These are phyloP conservation scores for Glossophaga mutica DNA, from an alignment of 2,797 vertebrate species.

Conservation along the genomic window DNA sequence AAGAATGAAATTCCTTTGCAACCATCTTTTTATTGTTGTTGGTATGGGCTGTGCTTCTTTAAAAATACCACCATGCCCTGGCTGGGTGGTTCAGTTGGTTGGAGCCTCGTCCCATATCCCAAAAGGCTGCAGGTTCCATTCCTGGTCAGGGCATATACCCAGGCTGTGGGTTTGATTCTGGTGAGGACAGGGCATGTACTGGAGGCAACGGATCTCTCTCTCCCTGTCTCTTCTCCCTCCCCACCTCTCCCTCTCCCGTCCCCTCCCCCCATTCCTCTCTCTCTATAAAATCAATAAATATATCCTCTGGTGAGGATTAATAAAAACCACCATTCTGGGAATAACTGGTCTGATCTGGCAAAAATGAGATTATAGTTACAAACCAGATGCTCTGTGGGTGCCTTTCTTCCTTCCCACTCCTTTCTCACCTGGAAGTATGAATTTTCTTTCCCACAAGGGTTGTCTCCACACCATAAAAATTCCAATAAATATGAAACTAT, in stretches of 20 bases:
- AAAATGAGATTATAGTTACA: not conserved
- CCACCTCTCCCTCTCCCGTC: too few relatives aligned
- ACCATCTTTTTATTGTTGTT: not conserved
- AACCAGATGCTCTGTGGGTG: not conserved
- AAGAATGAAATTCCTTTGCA: not conserved
- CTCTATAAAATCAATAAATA: too few relatives aligned
- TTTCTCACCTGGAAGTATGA: not conserved
- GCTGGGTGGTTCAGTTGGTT: too few relatives aligned
- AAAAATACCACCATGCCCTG: not conserved
- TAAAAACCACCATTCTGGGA: not conserved
- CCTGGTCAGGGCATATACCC: too few relatives aligned
- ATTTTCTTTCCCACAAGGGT: not conserved
- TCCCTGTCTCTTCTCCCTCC: too few relatives aligned
- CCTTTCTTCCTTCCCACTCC: not conserved
- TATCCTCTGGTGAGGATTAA: too few relatives aligned
- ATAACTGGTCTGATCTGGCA: not conserved
- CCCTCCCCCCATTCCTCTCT: too few relatives aligned
- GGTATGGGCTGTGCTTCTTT: not conserved
- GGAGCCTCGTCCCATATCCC: too few relatives aligned
- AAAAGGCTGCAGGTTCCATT: too few relatives aligned
- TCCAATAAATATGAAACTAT: not conserved
- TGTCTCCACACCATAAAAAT: not conserved
- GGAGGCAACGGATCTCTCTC: too few relatives aligned
- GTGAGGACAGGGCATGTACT: too few relatives aligned
- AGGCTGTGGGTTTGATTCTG: too few relatives aligned